Conservation (phyloP, 1,140 invertebrate species). For the Orussus abietinus region DNA sequence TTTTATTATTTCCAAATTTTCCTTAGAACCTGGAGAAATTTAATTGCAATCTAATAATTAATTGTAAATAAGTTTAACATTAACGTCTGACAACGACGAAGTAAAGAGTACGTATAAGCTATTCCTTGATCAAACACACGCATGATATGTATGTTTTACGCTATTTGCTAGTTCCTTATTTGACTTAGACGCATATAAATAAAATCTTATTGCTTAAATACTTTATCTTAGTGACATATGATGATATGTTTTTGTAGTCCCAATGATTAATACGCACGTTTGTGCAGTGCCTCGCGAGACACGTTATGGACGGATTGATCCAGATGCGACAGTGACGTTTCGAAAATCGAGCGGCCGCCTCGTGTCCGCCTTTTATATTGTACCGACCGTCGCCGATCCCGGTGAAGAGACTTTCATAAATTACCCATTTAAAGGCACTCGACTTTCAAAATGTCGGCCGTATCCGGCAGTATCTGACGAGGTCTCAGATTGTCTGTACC, state of each 20-base stretch:
- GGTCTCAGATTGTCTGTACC: conserved; percentile 51
- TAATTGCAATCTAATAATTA: conserved; percentile 48
- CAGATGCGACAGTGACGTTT: conserved; percentile 41
- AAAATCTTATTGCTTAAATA: conserved; percentile 53
- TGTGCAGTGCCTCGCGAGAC: conserved; percentile 51
- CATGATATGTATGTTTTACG: conserved; percentile 50
- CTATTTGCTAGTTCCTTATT: conserved; percentile 21
- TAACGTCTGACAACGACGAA: conserved; percentile 49
- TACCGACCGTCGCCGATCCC: neutral
- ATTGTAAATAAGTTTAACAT: conserved; percentile 51
- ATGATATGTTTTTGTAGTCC: conserved; percentile 57
- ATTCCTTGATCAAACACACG: conserved; percentile 52
- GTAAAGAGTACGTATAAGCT: conserved; percentile 48
- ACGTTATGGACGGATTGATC: conserved; percentile 53
- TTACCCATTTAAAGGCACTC: conserved; percentile 17
- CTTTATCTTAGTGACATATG: conserved; percentile 44
- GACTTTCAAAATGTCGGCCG: conserved; percentile 40
- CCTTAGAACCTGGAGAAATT: conserved; percentile 51
- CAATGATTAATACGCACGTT: conserved; percentile 55
- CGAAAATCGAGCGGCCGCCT: conserved; percentile 28
- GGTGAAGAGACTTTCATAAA: no score
- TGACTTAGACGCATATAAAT: conserved; percentile 45
- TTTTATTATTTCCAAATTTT: conserved; percentile 51
- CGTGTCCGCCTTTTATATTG: neutral
- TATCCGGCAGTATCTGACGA: conserved; percentile 50